A percentile compares a stretch with the other conserved stretches of the same genome.
Evolutionary conservation across 2,797 vertebrate species (phyloP).

Genomic region (Artibeus lituratus): DNA sequence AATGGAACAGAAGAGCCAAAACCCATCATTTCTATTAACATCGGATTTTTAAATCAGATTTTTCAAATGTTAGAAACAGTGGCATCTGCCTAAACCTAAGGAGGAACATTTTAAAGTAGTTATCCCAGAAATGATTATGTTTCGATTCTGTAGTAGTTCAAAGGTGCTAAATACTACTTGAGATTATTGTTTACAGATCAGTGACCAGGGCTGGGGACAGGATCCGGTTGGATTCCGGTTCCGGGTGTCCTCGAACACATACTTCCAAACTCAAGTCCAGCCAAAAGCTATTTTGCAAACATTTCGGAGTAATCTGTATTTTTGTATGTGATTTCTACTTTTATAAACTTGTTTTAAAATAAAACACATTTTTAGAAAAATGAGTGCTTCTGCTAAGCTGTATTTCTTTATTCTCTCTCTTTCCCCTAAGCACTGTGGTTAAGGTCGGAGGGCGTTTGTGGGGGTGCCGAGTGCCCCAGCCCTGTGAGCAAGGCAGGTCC

Average conservation of each 20-base stretch:
- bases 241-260: constrained; percentile 1
- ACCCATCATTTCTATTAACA: neutral
- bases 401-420: neutral
- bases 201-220: constrained; percentile 22
- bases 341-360: constrained; percentile 74
- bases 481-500: neutral
- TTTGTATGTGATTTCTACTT: constrained; percentile 76
- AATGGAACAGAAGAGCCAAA: neutral
- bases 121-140: constrained; percentile 25
- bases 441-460: neutral
- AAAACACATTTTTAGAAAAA: constrained; percentile 74
- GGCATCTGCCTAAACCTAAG: neutral
- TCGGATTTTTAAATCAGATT: neutral
- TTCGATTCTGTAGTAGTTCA: constrained; percentile 18
- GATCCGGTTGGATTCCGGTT: neutral
- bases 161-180: constrained; percentile 68
- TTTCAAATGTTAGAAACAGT: neutral
- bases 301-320: constrained; percentile 69
- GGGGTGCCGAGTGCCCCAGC: neutral
- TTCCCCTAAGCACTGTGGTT: neutral
- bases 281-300: constrained; percentile 69
- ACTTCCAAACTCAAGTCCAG: constrained; percentile 57
- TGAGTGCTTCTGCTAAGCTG: neutral
- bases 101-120: constrained; percentile 26
- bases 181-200: constrained; percentile 74